Evolutionary conservation across 1,140 invertebrate species (phyloP).

Genomic region (Nilaparvata lugens): DNA sequence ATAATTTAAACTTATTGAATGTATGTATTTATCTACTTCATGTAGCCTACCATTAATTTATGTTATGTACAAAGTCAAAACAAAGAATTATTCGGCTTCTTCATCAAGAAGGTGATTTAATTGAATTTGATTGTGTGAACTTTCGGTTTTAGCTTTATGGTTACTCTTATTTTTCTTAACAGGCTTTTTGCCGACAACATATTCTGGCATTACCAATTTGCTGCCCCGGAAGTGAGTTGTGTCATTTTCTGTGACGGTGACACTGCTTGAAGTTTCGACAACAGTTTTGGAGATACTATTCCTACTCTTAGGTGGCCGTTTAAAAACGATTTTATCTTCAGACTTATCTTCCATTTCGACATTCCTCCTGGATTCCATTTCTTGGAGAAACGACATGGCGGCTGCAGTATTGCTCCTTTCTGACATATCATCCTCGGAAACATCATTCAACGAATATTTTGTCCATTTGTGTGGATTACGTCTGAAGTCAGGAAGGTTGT

Average conservation of each 20-base stretch:
- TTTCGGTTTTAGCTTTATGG: slow-evolving; percentile 3
- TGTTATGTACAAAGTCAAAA: not conserved
- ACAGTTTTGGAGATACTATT: not conserved
- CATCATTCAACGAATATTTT: slow-evolving; percentile 63
- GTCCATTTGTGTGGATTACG: slow-evolving; percentile 68
- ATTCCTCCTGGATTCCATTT: slow-evolving; percentile 47
- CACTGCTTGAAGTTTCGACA: slow-evolving; percentile 17
- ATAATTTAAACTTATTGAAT: no score
- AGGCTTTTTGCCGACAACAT: slow-evolving; percentile 58
- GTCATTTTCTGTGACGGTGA: slow-evolving; percentile 36
- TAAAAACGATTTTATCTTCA: slow-evolving; percentile 25
- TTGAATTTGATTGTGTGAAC: slow-evolving; percentile 14
- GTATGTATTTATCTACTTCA: no score
- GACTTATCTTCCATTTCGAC: slow-evolving; percentile 21
- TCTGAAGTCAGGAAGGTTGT: slow-evolving; percentile 51
- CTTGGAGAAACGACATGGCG: slow-evolving; percentile 56
- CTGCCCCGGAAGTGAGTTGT: slow-evolving; percentile 46
- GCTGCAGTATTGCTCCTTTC: slow-evolving; percentile 60
- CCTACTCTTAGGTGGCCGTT: slow-evolving; percentile 14
- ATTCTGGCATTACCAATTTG: slow-evolving; percentile 68
- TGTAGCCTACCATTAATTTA: no score
- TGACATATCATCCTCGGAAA: slow-evolving; percentile 57
- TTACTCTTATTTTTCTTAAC: slow-evolving; percentile 32
- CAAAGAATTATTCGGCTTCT: slow-evolving; percentile 10
- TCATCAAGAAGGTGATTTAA: slow-evolving; percentile 21